Base-by-base conservation (phyloP, 2,113 vertebrate genomes). In the Phaetusa simplex region DNA sequence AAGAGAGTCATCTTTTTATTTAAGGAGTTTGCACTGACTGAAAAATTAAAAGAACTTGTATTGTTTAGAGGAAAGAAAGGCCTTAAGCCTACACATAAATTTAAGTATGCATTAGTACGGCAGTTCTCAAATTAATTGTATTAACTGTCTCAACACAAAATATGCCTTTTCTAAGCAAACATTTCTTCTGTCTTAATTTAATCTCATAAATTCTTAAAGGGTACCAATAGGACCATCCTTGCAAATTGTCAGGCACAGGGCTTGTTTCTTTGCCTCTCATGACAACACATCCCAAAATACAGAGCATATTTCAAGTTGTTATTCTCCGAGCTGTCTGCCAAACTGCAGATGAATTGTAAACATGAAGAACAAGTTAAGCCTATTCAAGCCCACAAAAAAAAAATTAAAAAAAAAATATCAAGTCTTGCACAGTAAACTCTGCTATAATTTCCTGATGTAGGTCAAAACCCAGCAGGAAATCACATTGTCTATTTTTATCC, bases 401-500 rank as follows among this genome's bases (percentile, higher is more conserved):
- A 61, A 76, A 43, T 10, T 9, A 17, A 13, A 71, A 76, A 73
- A 88, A 77, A 42, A 40, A 86, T n/a, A 69, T 50, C 70, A 94
- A 62, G 86, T n/a, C 87, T 91, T 94, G 81, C 78, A 87, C 94
- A 87, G 95, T 79, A 95, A 96, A 88, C 83, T 58, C 38, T 36
- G 70, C 94, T 86, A 94, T 86, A 93, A 98, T 97, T 97, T 94
- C 90, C 91, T 76, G 76, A 97, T 90, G 91, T 96, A 93, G 93
- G 96, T 96, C 94, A 97, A 96, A 95, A 91, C 94, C 50, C 96
- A 91, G 92, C 84, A 95, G 88, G 96, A 97, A 97, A 97, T 95
- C 92, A 82, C 91, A 92, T 79, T 82, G 93, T 82, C 97, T 96
- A 90, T 97, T 96, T 97, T 97, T 96, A 97, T 72, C 85, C 61